phyloP scores from a whole-genome alignment of 1,140 invertebrate genomes.

The Goniozus legneri region DNA sequence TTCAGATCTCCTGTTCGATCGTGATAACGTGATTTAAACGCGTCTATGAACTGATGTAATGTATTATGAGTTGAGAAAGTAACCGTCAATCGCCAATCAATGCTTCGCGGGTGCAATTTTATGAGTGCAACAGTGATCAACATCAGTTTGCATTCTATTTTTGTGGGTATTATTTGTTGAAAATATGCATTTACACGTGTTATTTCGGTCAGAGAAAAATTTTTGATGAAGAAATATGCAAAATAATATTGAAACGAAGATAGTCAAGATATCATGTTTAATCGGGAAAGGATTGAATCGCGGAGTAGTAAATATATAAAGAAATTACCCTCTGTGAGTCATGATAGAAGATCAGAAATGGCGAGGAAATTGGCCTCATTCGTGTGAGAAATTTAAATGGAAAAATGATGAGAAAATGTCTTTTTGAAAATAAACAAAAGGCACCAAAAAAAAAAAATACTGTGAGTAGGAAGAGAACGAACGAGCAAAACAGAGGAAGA shows the following conservation, averaged over 20 bases:
- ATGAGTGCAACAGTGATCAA: too few relatives aligned
- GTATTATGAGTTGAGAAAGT: too few relatives aligned
- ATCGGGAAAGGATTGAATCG: constrained; percentile 6
- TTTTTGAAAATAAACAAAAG: constrained; percentile 27
- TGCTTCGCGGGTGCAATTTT: too few relatives aligned
- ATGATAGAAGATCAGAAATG: neutral
- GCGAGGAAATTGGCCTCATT: neutral
- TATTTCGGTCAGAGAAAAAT: constrained; percentile 3
- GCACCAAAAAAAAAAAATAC: constrained; percentile 20
- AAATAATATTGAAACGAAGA: neutral
- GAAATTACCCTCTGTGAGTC: constrained; percentile 19
- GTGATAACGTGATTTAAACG: too few relatives aligned
- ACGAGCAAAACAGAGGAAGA: neutral
- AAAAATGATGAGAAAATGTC: constrained; percentile 27
- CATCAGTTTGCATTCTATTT: neutral
- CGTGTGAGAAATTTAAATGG: constrained; percentile 14
- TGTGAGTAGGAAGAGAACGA: constrained; percentile 3
- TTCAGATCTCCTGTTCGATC: too few relatives aligned
- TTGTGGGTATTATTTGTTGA: neutral
- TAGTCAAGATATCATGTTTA: neutral
- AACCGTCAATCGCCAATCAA: too few relatives aligned
- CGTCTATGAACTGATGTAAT: too few relatives aligned
- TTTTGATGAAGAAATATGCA: constrained; percentile 3
- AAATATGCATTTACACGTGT: neutral
- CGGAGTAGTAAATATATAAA: constrained; percentile 26